Percentiles rank a stretch among this genome's conserved stretches.
phyloP scores from a whole-genome alignment of 2,888 invertebrate genomes.

The Stegana nigrithorax region DNA sequence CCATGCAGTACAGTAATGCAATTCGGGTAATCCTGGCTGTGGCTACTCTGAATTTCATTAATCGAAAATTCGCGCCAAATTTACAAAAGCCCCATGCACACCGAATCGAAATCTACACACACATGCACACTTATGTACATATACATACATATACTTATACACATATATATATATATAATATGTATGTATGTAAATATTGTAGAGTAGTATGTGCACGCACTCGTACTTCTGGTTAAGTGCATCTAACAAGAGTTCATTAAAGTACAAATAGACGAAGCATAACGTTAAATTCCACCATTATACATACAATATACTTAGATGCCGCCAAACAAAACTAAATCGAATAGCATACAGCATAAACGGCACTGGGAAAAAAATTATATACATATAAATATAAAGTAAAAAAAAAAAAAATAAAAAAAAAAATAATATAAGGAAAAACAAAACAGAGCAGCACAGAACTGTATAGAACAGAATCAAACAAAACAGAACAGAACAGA shows the following conservation, averaged over 20 bases:
- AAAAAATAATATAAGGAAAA: neutral
- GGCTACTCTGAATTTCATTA: constrained; percentile 50
- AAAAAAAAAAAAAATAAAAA: neutral
- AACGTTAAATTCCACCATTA: constrained; percentile 39
- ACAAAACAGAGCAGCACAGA: neutral
- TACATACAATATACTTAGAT: no score
- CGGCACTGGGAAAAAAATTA: no score
- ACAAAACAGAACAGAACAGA: constrained; percentile 13
- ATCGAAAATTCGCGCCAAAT: constrained; percentile 56
- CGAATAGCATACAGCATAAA: no score
- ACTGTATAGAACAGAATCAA: constrained; percentile 4
- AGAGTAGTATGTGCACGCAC: neutral
- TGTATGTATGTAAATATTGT: neutral
- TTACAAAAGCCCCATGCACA: neutral
- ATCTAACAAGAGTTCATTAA: neutral
- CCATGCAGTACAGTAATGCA: no score
- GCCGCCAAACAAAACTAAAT: no score
- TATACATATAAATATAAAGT: no score
- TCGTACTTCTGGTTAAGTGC: no score
- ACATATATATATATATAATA: no score
- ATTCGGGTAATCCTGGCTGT: constrained; percentile 1
- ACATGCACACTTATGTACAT: constrained; percentile 15
- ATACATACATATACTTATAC: neutral
- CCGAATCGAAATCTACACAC: constrained; percentile 32
- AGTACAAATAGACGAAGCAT: constrained; percentile 30